phyloP scores from a whole-genome alignment of 2,888 invertebrate genomes.

The Celastrina argiolus region DNA sequence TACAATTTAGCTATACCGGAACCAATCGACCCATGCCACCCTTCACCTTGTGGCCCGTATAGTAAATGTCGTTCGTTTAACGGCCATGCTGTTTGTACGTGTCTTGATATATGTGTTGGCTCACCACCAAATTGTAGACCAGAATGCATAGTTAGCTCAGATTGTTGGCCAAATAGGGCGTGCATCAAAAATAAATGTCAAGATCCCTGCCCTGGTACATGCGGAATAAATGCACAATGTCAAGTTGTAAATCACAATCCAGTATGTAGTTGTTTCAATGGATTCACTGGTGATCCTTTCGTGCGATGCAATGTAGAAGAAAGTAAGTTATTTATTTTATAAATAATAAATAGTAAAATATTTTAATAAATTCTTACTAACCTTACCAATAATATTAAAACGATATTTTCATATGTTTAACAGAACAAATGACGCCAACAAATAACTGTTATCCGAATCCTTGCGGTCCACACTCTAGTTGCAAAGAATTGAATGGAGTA shows the following conservation, averaged over 20 bases:
- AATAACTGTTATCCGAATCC: constrained; percentile 85
- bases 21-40: constrained; percentile 82
- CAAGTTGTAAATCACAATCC: constrained; percentile 89
- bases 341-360: constrained; percentile 23
- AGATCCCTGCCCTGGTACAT: constrained; percentile 87
- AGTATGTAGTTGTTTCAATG: constrained; percentile 84
- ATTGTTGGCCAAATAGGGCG: constrained; percentile 85
- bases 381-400: constrained; percentile 21
- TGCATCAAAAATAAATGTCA: constrained; percentile 87
- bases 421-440: constrained; percentile 64
- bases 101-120: constrained; percentile 83
- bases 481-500: constrained; percentile 81
- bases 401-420: constrained; percentile 37
- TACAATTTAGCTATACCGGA: constrained; percentile 64
- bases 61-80: constrained; percentile 85
- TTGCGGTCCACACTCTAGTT: constrained; percentile 87
- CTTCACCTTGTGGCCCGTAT: constrained; percentile 88
- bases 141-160: constrained; percentile 87
- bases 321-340: constrained; percentile 71
- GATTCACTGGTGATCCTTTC: constrained; percentile 87
- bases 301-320: constrained; percentile 81
- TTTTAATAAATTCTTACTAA: constrained; percentile 12
- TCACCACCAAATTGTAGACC: constrained; percentile 87
- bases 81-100: constrained; percentile 87
- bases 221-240: constrained; percentile 87